Base-by-base conservation (phyloP, 2,797 vertebrate species). In the Vireo griseus region DNA sequence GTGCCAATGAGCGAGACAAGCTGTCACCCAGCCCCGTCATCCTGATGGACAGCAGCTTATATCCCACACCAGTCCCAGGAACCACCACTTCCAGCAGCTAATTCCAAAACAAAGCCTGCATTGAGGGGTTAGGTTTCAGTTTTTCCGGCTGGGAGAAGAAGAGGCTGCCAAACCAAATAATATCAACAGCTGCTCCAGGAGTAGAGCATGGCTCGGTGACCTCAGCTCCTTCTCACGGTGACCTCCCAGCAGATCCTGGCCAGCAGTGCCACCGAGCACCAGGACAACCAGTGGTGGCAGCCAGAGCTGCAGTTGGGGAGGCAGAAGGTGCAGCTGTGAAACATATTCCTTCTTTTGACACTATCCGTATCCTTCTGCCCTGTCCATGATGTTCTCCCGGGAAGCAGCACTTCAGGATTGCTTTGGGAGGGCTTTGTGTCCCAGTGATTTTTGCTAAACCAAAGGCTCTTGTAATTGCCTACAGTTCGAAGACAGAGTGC, bases 161-260 rank as follows among this genome's bases (percentile, higher is more conserved):
- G 86, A 74, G 28, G 84, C 89, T 94, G 93, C 95, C 95, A 97
- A 97, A 71, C n/a, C 35, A 93, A 97, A 96, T 94, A 93, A 95
- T 92, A 86, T 72, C 4, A 50, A 89, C 96, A 97, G 96, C 95
- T 95, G 88, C 88, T 94, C 71, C 20, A 50, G 86, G 92, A 95
- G 45, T 22, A 19, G 13, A 3, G 88, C 8, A 4, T 11, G 7
- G 90, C 78, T 66, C 3, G 0, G 82, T 88, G 82, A 91, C 94
- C 94, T 88, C 84, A 11, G 55, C 84, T 58, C 81, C 65, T 74
- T 80, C 13, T 0, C 81, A 26, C n/a, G 1, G 57, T 88, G 81
- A 78, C 75, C 81, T 80, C 81, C 75, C 61, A 66, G 28, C 92
- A 63, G 86, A n/a, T 74, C 17, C 21, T 20, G 83, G 90, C 88